Evolutionary conservation across 2,888 invertebrate species (phyloP).

Genomic region (Tetramorium bicarinatum): DNA sequence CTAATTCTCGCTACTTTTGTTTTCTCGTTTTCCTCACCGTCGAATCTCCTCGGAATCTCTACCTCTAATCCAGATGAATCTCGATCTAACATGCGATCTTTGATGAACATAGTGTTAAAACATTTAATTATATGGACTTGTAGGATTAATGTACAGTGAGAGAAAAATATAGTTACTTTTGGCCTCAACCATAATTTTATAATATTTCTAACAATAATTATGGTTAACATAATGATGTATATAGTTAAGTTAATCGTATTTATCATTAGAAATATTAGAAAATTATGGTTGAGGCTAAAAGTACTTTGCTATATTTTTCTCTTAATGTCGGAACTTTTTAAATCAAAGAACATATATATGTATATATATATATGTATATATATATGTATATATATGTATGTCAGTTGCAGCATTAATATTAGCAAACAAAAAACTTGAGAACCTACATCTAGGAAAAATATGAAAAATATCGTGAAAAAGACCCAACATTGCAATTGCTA

Average conservation of each 20-base stretch:
- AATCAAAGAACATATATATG: too few relatives aligned
- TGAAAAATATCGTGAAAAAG: background rate
- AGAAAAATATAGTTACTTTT: too few relatives aligned
- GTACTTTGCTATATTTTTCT: too few relatives aligned
- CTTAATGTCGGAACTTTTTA: too few relatives aligned
- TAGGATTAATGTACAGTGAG: background rate
- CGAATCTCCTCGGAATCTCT: background rate
- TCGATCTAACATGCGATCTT: background rate
- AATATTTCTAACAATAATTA: too few relatives aligned
- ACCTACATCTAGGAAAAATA: background rate
- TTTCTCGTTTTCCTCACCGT: background rate
- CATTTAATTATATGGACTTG: background rate
- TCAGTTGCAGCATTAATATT: background rate
- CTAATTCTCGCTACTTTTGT: slow-evolving; percentile 13
- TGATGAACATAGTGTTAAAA: background rate
- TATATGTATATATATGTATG: too few relatives aligned
- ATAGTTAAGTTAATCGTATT: too few relatives aligned
- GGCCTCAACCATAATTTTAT: too few relatives aligned
- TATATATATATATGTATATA: too few relatives aligned
- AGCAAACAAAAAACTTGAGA: background rate
- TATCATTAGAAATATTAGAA: too few relatives aligned
- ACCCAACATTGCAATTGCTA: background rate
- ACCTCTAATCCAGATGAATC: background rate
- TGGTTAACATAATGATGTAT: too few relatives aligned
- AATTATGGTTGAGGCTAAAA: too few relatives aligned